Base-by-base conservation (phyloP, 2,113 vertebrate genomes). In the Corythornis vintsioides region DNA sequence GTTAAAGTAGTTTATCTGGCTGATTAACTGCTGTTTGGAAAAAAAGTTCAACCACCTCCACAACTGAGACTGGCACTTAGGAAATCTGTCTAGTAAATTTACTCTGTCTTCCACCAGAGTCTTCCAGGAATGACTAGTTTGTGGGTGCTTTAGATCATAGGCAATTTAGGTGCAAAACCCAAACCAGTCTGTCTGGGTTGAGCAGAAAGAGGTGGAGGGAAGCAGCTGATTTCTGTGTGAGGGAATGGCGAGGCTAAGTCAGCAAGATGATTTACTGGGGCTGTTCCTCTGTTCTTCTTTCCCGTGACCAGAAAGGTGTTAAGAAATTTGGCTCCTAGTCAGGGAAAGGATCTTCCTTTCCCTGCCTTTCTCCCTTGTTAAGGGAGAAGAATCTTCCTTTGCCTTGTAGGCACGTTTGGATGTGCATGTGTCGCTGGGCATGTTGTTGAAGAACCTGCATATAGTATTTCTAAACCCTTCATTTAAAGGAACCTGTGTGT, bases 111-210 rank as follows among this genome's bases (percentile, higher is more conserved):
- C 53, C 50, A 60, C n/a, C 29, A 9, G 70, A 48, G 55, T 56
- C 55, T 86, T 90, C 88, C 56, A 84, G 57, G 86, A 93, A 79
- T 69, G 21, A 65, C 66, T 71, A 1, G 70, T 82, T 72, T 86
- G 67, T 79, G 77, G 43, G 73, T 81, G 40, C 33, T 85, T 70
- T 38, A 66, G 64, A 77, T 83, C n/a, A 48, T 0, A 66, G 69
- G 13, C 57, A 69, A 3, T 6, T 29, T 10, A 50, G 70, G 48
- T 79, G 61, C 66, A 72, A 66, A 72, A 18, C 57, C 29, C 66
- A 89, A 94, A 93, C 73, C 80, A 82, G 88, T 78, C 79, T 93
- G 83, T 50, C 89, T 84, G 70, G 84, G 45, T 79, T 64, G 66
- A 70, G 50, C 53, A 70, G 70, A 79, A 80, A 35, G 59, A 76